These are phyloP conservation scores for Sciurus niger DNA, from an alignment of 2,113 vertebrate genomes.

Conservation along the genomic window DNA sequence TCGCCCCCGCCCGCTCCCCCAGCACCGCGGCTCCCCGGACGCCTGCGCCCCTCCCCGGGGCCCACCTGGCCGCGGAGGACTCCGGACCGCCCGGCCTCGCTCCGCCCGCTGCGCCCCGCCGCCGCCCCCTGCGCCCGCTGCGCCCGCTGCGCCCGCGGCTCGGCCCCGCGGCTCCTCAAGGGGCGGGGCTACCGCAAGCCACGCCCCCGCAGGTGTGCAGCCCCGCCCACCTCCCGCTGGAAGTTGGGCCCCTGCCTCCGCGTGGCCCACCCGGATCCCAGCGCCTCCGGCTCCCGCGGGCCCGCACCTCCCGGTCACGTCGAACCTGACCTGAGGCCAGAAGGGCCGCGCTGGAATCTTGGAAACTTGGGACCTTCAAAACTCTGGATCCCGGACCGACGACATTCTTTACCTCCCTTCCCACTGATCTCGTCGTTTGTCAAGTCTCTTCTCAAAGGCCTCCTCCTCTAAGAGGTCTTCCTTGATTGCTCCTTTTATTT, in stretches of 20 bases:
- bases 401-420: neutral
- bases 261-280: rapidly evolving
- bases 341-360: neutral
- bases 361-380: neutral
- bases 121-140: neutral
- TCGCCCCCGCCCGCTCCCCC: neutral
- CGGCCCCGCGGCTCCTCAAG: neutral
- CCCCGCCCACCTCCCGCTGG: neutral
- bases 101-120: neutral
- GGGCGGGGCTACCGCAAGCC: neutral
- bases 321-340: neutral
- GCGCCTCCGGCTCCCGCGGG: rapidly evolving
- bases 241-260: rapidly evolving
- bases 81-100: neutral
- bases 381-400: neutral
- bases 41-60: neutral
- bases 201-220: conserved; percentile 60
- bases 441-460: neutral
- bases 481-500: neutral
- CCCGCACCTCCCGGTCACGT: rapidly evolving
- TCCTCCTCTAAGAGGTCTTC: neutral
- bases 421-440: neutral
- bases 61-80: conserved; percentile 33
- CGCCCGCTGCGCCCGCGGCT: too few species aligned
- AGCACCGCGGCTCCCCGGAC: neutral